Evolutionary conservation across 1,140 invertebrate species (phyloP).

Genomic region (Magallana gigas): DNA sequence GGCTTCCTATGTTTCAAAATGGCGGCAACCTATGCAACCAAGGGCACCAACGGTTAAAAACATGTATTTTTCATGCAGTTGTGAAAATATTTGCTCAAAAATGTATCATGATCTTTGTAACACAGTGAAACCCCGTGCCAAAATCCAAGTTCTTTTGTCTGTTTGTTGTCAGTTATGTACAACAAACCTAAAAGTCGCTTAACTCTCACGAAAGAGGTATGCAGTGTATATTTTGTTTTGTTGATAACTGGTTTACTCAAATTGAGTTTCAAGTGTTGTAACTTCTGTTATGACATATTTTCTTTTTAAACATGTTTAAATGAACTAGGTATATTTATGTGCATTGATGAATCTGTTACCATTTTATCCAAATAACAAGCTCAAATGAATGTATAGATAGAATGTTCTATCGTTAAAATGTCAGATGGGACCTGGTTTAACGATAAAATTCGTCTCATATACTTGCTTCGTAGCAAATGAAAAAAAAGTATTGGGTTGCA

Average conservation of each 20-base stretch:
- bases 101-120: constrained; percentile 47
- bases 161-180: constrained; percentile 58
- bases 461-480: too few species aligned
- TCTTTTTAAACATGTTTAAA: too few species aligned
- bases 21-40: constrained; percentile 57
- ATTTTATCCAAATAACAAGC: too few species aligned
- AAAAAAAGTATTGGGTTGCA: too few species aligned
- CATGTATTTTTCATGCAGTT: constrained; percentile 29
- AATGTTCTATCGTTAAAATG: too few species aligned
- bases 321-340: too few species aligned
- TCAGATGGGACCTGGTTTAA: too few species aligned
- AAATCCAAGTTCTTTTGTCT: background rate
- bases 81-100: background rate
- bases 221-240: background rate
- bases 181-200: constrained; percentile 59
- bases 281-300: too few species aligned
- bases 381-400: too few species aligned
- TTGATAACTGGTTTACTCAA: background rate
- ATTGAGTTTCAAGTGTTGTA: background rate
- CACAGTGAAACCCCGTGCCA: background rate
- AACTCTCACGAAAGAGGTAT: constrained; percentile 54
- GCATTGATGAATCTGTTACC: too few species aligned
- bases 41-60: constrained; percentile 49
- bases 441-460: too few species aligned
- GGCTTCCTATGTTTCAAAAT: constrained; percentile 75